Conservation (phyloP, 2,888 invertebrate species). For the Caenorhabditis zanzibari region DNA sequence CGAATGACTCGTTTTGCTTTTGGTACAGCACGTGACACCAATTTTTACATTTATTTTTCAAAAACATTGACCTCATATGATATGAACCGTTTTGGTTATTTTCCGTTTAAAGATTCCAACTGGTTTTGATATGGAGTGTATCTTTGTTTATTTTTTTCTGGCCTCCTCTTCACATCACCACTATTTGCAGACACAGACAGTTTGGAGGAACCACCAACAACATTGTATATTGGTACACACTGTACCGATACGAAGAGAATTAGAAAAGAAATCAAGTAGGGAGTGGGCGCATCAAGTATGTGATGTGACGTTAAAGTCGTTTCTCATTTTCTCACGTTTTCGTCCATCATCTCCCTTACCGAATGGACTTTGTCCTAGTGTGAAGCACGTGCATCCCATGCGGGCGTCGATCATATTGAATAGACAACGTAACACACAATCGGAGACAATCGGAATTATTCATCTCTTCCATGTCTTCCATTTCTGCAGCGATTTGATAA, state of each 20-base stretch:
- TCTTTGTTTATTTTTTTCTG: slow-evolving; percentile 36
- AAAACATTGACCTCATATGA: slow-evolving; percentile 35
- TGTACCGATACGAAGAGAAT: slow-evolving; percentile 44
- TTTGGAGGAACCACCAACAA: slow-evolving; percentile 53
- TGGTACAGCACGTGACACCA: background rate
- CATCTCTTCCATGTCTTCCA: slow-evolving; percentile 15
- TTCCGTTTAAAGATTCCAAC: slow-evolving; percentile 9
- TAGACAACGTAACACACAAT: slow-evolving; percentile 32
- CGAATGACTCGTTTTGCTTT: background rate
- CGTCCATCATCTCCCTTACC: slow-evolving; percentile 37
- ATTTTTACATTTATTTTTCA: slow-evolving; percentile 3
- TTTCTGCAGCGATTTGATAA: slow-evolving; percentile 40
- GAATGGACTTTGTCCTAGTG: slow-evolving; percentile 67
- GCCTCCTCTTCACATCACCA: background rate
- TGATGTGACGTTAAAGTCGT: slow-evolving; percentile 59
- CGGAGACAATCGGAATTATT: slow-evolving; percentile 50
- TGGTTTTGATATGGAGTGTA: slow-evolving; percentile 28
- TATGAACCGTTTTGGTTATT: background rate
- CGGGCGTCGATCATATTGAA: slow-evolving; percentile 30
- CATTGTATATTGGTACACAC: slow-evolving; percentile 47
- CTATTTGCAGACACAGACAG: slow-evolving; percentile 51
- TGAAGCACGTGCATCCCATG: slow-evolving; percentile 67
- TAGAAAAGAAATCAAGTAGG: slow-evolving; percentile 22
- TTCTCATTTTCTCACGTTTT: slow-evolving; percentile 63
- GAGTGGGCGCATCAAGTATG: slow-evolving; percentile 30